Percentiles rank a stretch among this genome's conserved stretches.
These are phyloP conservation scores for Amphipoea oculea DNA, from an alignment of 2,888 invertebrate species.

Conservation along the genomic window DNA sequence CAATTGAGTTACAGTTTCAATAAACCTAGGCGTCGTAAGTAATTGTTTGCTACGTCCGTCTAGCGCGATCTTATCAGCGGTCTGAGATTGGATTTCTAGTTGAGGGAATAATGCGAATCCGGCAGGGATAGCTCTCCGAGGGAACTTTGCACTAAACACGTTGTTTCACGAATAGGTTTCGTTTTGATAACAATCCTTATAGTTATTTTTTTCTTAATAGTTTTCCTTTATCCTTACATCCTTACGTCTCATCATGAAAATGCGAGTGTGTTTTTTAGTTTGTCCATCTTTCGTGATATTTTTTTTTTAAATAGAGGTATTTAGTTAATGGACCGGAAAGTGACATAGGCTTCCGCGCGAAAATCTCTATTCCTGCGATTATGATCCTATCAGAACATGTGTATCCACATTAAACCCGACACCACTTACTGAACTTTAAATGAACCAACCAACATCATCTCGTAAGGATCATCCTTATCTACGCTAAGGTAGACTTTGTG, in stretches of 20 bases:
- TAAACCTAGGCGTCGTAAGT: conserved; percentile 43
- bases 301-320: background rate
- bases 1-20: conserved; percentile 55
- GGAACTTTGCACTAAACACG: background rate
- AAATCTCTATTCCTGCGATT: background rate
- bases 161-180: conserved; percentile 1
- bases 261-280: background rate
- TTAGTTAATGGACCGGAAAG: background rate
- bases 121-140: conserved; percentile 18
- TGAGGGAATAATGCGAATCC: conserved; percentile 43
- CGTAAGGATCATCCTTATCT: background rate
- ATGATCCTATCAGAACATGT: background rate
- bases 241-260: background rate
- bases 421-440: background rate
- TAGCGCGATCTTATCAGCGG: conserved; percentile 47
- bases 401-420: background rate
- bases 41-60: conserved; percentile 47
- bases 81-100: conserved; percentile 52
- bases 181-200: background rate
- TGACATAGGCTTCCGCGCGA: background rate
- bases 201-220: background rate
- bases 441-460: background rate
- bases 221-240: background rate
- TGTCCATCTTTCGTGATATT: background rate
- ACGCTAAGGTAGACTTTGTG: background rate